Evolutionary conservation across 2,797 vertebrate genomes (phyloP).

Genomic region (Myotis planiceps): DNA sequence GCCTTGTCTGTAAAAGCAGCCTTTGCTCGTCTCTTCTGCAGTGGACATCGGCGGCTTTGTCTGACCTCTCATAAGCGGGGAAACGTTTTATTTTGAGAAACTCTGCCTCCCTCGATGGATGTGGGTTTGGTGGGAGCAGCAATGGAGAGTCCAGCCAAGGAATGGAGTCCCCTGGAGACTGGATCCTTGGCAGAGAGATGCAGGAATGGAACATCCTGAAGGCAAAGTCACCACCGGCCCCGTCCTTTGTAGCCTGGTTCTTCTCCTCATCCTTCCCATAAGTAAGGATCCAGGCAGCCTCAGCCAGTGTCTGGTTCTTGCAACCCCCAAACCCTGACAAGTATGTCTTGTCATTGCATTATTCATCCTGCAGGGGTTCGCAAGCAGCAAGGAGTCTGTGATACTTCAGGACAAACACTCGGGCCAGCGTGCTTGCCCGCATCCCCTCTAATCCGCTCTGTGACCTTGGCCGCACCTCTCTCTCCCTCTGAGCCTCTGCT

Average conservation of each 20-base stretch:
- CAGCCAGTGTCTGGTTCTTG: background rate
- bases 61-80: background rate
- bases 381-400: background rate
- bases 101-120: background rate
- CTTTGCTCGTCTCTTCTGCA: background rate
- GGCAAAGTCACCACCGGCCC: background rate
- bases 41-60: background rate
- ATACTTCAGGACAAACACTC: background rate
- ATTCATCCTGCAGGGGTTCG: background rate
- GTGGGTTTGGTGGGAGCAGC: background rate
- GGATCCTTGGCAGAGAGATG: background rate
- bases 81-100: background rate
- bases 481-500: background rate
- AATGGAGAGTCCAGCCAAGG: background rate
- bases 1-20: background rate
- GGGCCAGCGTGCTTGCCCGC: background rate
- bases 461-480: background rate
- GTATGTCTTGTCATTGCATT: background rate
- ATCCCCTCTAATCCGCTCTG: background rate
- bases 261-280: background rate
- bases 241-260: background rate
- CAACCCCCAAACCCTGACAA: background rate
- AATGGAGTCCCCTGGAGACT: background rate
- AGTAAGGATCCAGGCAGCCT: background rate
- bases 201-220: background rate